These are phyloP conservation scores for Sycobia sp. DNA, from an alignment of 1,140 invertebrate species.

Conservation along the genomic window DNA sequence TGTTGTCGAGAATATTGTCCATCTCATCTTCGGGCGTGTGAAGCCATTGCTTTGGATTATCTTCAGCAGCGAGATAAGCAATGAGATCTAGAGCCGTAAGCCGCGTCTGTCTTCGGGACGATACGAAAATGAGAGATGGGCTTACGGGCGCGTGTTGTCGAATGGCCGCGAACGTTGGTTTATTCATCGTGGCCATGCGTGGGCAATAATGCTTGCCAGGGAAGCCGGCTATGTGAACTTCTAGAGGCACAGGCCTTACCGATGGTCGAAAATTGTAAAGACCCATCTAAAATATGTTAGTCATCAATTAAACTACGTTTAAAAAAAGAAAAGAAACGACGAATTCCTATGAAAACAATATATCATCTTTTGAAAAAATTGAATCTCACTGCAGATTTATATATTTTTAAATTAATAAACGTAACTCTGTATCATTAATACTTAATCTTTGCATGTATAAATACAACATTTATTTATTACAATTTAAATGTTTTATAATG, in stretches of 20 bases:
- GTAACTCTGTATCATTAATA: background rate
- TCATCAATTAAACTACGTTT: conserved; percentile 16
- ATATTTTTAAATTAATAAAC: background rate
- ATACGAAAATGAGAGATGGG: conserved; percentile 95
- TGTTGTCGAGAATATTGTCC: conserved; percentile 74
- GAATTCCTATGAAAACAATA: too few species aligned
- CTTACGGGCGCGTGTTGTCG: conserved; percentile 88
- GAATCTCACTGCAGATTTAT: background rate
- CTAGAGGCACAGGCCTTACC: conserved; percentile 94
- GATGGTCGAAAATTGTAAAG: conserved; percentile 98
- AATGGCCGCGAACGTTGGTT: conserved; percentile 96
- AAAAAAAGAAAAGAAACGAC: background rate
- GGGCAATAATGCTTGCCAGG: conserved; percentile 98
- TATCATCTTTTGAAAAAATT: too few species aligned
- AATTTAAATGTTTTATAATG: background rate
- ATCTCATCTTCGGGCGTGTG: conserved; percentile 87
- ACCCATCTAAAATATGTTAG: conserved; percentile 69
- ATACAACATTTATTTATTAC: background rate
- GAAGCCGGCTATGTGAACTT: conserved; percentile 93
- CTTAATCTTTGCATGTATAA: background rate
- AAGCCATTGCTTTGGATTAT: conserved; percentile 94
- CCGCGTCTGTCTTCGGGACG: conserved; percentile 95
- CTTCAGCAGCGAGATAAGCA: conserved; percentile 87
- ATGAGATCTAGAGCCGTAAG: conserved; percentile 96
- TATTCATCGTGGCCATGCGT: conserved; percentile 99